Base-by-base conservation (phyloP, 2,797 vertebrate genomes). In the Callimico goeldii region DNA sequence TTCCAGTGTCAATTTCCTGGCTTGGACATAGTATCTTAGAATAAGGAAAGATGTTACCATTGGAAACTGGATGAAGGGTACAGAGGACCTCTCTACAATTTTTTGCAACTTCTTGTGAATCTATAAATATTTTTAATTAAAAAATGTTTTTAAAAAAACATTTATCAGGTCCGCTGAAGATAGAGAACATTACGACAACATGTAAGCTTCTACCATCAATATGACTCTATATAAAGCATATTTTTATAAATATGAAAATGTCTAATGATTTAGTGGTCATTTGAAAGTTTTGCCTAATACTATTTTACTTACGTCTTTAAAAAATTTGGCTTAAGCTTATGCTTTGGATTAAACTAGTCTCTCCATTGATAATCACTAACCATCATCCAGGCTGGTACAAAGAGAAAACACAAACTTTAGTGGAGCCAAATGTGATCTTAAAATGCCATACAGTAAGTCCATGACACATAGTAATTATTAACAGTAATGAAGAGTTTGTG, bases 401-500 rank as follows among this genome's bases (percentile, higher is more conserved):
- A 79, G 26, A 86, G 28, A 95, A 96, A 96, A 83, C 5, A 77
- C 7, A 95, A 87, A 97, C 36, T 91, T 33, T 67, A n/a, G 2
- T 85, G 50, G 10, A 67, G 33, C 7, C 43, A 67, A 96, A 67
- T 88, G 4, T 88, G 30, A 75, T 75, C 58, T 84, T 82, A 93
- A 94, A 73, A 92, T 67, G 72, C 24, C 48, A 72, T 24, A 43
- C 1, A 88, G 0, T 50, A 70, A 86, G n/a, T 77, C 48, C 24
- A 81, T 17, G 30, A 77, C 39, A 82, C 4, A 80, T 24, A 81
- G 50, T 6, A 70, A 55, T 79, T 80, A 87, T 58, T 48, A 77
- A 97, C 91, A 72, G 81, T 92, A 90, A 3, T 41, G n/a, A 88
- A 94, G 64, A 67, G 52, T 7, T 4, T 33, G 7, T 64, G 33